Conservation (phyloP, 2,113 vertebrate species). For the Paramormyrops kingsleyae region DNA sequence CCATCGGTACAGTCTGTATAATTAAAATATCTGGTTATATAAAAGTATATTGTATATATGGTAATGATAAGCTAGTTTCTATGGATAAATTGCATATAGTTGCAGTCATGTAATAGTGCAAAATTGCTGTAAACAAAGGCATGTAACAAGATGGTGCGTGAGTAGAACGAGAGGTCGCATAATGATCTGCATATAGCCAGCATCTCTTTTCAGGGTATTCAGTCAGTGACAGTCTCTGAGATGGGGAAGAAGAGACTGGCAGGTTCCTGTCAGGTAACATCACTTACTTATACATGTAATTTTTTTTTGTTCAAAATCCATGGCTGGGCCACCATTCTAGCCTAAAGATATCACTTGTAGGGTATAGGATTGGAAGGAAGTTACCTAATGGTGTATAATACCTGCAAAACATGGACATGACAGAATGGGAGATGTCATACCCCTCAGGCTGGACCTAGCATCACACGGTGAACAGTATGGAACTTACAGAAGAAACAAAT, state of each 20-base stretch:
- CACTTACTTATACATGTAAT: neutral
- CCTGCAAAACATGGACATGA: neutral
- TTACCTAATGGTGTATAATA: neutral
- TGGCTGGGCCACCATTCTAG: neutral
- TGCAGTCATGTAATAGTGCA: neutral
- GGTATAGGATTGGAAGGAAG: neutral
- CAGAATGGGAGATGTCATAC: neutral
- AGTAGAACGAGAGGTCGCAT: neutral
- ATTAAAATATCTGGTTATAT: neutral
- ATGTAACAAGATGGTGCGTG: neutral
- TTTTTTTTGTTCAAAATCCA: neutral
- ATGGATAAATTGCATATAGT: neutral
- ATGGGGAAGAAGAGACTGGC: neutral
- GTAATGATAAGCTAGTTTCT: neutral
- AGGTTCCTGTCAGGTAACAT: neutral
- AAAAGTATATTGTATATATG: neutral
- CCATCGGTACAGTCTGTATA: neutral
- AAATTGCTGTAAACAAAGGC: neutral
- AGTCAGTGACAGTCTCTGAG: neutral
- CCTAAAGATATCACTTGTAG: neutral
- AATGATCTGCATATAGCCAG: neutral
- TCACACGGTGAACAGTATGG: neutral
- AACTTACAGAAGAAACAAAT: slow-evolving; percentile 12
- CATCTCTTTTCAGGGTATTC: neutral
- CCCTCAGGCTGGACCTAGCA: neutral